phyloP scores from a whole-genome alignment of 2,888 invertebrate species.

The Dilophus febrilis region DNA sequence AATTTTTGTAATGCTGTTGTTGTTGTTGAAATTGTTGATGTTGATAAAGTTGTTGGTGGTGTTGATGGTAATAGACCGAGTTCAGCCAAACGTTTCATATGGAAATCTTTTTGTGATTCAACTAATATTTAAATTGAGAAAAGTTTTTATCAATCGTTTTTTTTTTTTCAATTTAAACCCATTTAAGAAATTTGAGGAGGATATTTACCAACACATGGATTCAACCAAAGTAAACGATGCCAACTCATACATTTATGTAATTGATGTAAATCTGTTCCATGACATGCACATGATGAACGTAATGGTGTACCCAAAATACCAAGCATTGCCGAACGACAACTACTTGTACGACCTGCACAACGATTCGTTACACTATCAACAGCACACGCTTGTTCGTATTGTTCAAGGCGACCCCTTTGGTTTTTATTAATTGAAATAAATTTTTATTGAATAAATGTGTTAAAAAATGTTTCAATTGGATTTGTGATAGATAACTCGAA shows the following conservation, averaged over 20 bases:
- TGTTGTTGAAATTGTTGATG: constrained; percentile 32
- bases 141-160: background rate
- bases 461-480: too few species aligned
- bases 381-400: constrained; percentile 81
- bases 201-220: constrained; percentile 78
- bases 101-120: constrained; percentile 78
- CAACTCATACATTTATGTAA: constrained; percentile 79
- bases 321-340: constrained; percentile 70
- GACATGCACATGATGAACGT: constrained; percentile 73
- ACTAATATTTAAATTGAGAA: too few species aligned
- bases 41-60: constrained; percentile 31
- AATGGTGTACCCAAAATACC: constrained; percentile 81
- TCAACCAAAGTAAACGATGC: constrained; percentile 79
- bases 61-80: constrained; percentile 33
- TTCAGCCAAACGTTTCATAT: constrained; percentile 40
- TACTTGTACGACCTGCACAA: constrained; percentile 71
- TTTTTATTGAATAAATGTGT: too few species aligned
- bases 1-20: constrained; percentile 16
- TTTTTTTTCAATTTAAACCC: background rate
- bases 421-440: too few species aligned
- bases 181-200: background rate
- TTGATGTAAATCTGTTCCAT: constrained; percentile 69
- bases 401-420: constrained; percentile 64
- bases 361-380: constrained; percentile 79
- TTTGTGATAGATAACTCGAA: too few species aligned